These are phyloP conservation scores for Bradypodion ventrale DNA, from an alignment of 2,797 vertebrate species.

Conservation along the genomic window DNA sequence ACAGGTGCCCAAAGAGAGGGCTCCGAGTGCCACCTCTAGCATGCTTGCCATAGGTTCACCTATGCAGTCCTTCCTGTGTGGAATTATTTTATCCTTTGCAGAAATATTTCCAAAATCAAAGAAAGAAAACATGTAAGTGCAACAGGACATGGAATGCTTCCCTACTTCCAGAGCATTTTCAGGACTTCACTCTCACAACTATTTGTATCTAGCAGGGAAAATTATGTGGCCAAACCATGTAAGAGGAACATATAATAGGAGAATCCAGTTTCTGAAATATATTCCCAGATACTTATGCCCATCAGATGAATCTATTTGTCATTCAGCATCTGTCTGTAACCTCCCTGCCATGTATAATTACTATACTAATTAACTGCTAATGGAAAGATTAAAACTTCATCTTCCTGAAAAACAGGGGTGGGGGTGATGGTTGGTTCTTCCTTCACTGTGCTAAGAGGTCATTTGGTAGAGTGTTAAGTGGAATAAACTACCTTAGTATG, in stretches of 20 bases:
- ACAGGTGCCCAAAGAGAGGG: no score
- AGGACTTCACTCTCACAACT: no score
- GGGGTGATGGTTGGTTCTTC: neutral
- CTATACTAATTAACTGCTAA: constrained; percentile 9
- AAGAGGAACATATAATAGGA: neutral
- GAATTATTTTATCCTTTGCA: no score
- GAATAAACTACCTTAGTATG: neutral
- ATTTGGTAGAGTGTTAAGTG: neutral
- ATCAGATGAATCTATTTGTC: constrained; percentile 1
- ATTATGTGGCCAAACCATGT: neutral
- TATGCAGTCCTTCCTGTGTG: no score
- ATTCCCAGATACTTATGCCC: constrained; percentile 2
- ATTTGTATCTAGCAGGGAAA: no score
- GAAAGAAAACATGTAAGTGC: no score
- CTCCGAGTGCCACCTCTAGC: no score
- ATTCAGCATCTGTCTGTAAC: neutral
- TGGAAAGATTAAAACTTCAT: constrained; percentile 15
- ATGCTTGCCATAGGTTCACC: no score
- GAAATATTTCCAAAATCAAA: no score
- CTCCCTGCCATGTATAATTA: neutral
- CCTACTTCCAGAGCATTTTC: no score
- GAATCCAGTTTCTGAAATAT: neutral
- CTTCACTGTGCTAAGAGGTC: neutral
- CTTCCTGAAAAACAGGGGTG: neutral
- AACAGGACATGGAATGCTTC: no score